Base-by-base conservation (phyloP, 2,888 invertebrate species). In the Cantharis nigra region DNA sequence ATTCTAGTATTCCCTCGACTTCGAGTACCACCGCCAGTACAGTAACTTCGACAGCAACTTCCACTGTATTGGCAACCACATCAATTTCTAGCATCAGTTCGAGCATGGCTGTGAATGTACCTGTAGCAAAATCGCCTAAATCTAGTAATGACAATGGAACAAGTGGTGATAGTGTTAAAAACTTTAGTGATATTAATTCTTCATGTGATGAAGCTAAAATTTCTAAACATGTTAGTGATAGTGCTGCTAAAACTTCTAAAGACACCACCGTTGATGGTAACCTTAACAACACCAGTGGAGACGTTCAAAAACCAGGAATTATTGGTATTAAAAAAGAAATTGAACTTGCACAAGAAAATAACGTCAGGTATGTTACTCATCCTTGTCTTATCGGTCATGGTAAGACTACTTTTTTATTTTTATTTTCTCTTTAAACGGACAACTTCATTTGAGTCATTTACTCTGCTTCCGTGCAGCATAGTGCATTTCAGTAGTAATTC, bases 61-160 rank as follows among this genome's bases (percentile, higher is more conserved):
- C 76, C 83, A 79, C 63, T 78, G 80, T 85, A 69, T 83, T 86
- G 81, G 85, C 71, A 23, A 78, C 76, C 20, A 72, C 80, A 11
- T 63, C 71, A 10, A 73, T 80, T 26, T 69, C 75, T 26, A 76
- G 18, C 71, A 67, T 76, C 10, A 74, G 18, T 72, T 63, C 74
- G 71, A 76, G 74, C 72, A 79, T 84, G 79, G 83, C 84, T 72
- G 86, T 86, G 49, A 84, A 87, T n/a, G 85, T 86, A 69, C 85
- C 86, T 63, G 82, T 86, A 20, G 82, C 84, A 63, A 83, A 74
- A 72, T 77, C 77, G 70, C 76, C 77, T 70, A 79, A 77, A 72
- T 69, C 78, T 18, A 69, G 14, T 62, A 49, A 70, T 30, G 76
- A 76, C 70, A 76, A 49, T 74, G 71, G 70, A 71, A 72, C 64